Percentiles rank a stretch among this genome's conserved stretches.
These are phyloP conservation scores for Ischnura elegans DNA, from an alignment of 2,888 invertebrate species.

Conservation along the genomic window DNA sequence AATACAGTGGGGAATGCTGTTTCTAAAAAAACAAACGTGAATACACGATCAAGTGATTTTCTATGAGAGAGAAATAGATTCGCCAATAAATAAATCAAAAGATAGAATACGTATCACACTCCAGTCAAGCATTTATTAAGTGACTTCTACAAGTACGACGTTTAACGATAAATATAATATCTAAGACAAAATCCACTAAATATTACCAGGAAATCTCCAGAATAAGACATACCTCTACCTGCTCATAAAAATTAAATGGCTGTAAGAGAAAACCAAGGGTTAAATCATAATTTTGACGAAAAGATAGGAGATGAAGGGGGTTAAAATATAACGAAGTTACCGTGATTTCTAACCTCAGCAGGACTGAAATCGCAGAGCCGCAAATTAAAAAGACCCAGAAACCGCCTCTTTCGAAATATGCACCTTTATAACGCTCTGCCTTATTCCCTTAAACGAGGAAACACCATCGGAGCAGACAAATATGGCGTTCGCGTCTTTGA, in stretches of 20 bases:
- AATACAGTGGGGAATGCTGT: not conserved
- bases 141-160: not conserved
- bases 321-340: not conserved
- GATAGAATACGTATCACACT: not conserved
- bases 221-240: not conserved
- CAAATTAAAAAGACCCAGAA: not conserved
- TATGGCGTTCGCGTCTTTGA: not conserved
- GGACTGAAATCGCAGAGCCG: not conserved
- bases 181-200: not conserved
- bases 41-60: not conserved
- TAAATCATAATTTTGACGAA: not conserved
- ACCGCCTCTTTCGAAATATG: not conserved
- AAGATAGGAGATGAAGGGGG: not conserved
- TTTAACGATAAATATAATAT: not conserved
- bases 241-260: not conserved
- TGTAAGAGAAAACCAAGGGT: not conserved
- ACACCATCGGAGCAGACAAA: not conserved
- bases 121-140: not conserved
- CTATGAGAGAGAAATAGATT: not conserved
- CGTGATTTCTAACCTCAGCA: not conserved
- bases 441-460: not conserved
- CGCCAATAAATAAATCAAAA: not conserved
- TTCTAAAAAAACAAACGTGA: not conserved
- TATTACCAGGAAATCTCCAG: not conserved
- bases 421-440: not conserved